Conservation (phyloP, 1,140 invertebrate species). For the Trachelipus rathkii region DNA sequence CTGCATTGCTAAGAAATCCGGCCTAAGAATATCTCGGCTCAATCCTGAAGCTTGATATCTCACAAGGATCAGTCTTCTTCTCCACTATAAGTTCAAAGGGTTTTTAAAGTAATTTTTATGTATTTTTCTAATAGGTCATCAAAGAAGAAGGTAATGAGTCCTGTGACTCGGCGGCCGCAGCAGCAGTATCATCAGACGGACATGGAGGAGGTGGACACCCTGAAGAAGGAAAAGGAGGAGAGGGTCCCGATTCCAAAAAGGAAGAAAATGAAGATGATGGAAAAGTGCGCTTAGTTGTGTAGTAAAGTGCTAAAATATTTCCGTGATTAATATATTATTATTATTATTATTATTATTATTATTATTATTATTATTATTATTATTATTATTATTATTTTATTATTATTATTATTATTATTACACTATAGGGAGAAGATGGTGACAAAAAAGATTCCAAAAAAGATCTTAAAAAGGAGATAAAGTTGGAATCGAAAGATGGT, state of each 20-base stretch:
- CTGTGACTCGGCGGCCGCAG: slow-evolving; percentile 34
- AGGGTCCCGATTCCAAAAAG: slow-evolving; percentile 56
- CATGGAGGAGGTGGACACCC: slow-evolving; percentile 23
- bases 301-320: too few relatives aligned
- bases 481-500: background rate
- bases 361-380: too few relatives aligned
- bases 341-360: too few relatives aligned
- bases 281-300: background rate
- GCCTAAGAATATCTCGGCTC: too few relatives aligned
- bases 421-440: slow-evolving; percentile 23
- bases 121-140: slow-evolving; percentile 28
- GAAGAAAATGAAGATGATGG: slow-evolving; percentile 57
- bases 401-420: too few relatives aligned
- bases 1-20: too few relatives aligned
- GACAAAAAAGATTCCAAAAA: slow-evolving; percentile 21
- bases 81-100: too few relatives aligned
- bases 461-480: slow-evolving; percentile 21
- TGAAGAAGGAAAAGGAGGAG: slow-evolving; percentile 29
- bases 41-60: too few relatives aligned
- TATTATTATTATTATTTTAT: too few relatives aligned
- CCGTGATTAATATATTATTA: too few relatives aligned
- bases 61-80: too few relatives aligned
- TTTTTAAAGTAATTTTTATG: too few relatives aligned
- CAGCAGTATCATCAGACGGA: background rate
- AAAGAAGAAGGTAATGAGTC: slow-evolving; percentile 44